Conservation (phyloP, 2,888 invertebrate genomes). For the Hirudinaria manillensis region DNA sequence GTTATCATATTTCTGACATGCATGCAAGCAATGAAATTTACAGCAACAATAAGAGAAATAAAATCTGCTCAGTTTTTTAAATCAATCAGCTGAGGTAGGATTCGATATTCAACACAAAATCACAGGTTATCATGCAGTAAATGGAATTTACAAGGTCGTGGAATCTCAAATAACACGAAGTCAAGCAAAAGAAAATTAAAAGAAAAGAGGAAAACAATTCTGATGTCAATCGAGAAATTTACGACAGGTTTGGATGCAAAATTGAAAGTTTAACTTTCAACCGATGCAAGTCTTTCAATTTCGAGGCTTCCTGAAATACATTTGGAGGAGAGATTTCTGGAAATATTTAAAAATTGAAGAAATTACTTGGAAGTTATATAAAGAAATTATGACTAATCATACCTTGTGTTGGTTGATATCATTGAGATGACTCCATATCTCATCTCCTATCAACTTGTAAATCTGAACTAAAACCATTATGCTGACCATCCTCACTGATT, state of each 20-base stretch:
- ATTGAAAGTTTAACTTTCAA: no score
- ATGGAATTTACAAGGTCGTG: no score
- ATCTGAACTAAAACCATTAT: slow-evolving; percentile 22
- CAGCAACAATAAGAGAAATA: neutral
- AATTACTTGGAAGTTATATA: neutral
- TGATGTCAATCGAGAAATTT: no score
- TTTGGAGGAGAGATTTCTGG: slow-evolving; percentile 26
- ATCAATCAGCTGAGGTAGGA: neutral
- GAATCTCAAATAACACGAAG: no score
- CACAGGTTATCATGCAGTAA: no score
- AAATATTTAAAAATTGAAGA: neutral
- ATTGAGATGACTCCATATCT: slow-evolving; percentile 20
- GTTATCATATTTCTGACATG: neutral
- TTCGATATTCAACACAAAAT: slow-evolving; percentile 3
- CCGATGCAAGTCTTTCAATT: neutral
- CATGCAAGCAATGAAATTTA: neutral
- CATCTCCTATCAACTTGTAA: slow-evolving; percentile 21
- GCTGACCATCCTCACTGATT: slow-evolving; percentile 26
- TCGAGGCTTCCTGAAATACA: slow-evolving; percentile 26
- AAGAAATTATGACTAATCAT: neutral
- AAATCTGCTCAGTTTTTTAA: neutral
- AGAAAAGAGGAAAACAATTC: no score
- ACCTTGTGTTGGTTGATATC: slow-evolving; percentile 27
- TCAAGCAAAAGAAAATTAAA: no score
- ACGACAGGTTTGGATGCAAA: no score